Conservation (phyloP, 1,140 invertebrate genomes). For the Heliconius nattereri region DNA sequence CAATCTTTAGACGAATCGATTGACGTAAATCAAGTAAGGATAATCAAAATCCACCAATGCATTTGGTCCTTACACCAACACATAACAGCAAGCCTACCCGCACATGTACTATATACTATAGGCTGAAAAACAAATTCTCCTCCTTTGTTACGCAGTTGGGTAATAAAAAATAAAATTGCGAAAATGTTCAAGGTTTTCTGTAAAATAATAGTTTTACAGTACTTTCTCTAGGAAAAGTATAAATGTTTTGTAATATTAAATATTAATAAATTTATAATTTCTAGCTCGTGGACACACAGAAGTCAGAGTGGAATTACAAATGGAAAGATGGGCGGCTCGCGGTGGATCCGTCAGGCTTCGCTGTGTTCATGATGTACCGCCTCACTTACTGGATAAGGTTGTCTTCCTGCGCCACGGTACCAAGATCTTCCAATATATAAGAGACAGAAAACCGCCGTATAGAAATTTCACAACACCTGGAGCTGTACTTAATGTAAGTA, state of each 20-base stretch:
- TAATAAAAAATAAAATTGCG: not conserved
- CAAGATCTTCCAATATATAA: slow-evolving; percentile 91
- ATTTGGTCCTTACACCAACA: too few species aligned
- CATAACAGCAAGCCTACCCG: too few species aligned
- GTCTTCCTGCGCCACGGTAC: slow-evolving; percentile 88
- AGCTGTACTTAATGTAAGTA: slow-evolving; percentile 18
- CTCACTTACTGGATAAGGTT: slow-evolving; percentile 85
- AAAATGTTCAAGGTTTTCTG: too few species aligned
- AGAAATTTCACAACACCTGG: slow-evolving; percentile 80
- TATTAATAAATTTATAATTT: slow-evolving; percentile 18
- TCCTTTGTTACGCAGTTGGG: too few species aligned
- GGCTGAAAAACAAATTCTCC: too few species aligned
- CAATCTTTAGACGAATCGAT: too few species aligned
- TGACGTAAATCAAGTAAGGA: too few species aligned
- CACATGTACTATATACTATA: too few species aligned
- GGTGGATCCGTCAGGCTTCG: slow-evolving; percentile 81
- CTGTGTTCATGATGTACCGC: slow-evolving; percentile 84
- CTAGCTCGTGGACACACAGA: slow-evolving; percentile 71
- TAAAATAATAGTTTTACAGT: too few species aligned
- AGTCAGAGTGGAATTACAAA: slow-evolving; percentile 74
- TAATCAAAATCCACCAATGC: too few species aligned
- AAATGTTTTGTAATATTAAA: not conserved
- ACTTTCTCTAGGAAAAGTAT: not conserved
- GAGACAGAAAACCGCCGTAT: slow-evolving; percentile 87
- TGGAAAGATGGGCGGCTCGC: slow-evolving; percentile 74